Base-by-base conservation (phyloP, 2,113 vertebrate genomes). In the Plecotus auritus region DNA sequence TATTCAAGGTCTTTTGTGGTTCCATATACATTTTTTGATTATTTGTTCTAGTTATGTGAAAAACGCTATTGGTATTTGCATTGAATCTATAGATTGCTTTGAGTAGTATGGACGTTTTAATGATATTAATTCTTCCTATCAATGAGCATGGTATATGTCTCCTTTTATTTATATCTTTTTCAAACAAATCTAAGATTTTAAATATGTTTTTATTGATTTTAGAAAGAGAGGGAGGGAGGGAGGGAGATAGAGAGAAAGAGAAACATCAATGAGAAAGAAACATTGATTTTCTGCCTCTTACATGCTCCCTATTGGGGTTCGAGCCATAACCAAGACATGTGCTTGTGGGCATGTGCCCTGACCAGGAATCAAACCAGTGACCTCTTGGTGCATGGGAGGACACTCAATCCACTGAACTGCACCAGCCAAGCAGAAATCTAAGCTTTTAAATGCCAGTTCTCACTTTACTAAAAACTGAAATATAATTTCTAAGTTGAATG, bases 371-470 rank as follows among this genome's bases (percentile, higher is more conserved):
- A 59, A 23, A 59, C 56, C 56, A 56, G 18, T 59, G 56, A 23
- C 20, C 56, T 59, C 56, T 59, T 59, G 22, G 56, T 59, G 56
- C 22, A 23, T 59, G 20, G 56, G 22, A 23, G 56, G 8, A 23
- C 22, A 59, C 56, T 59, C 56, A 23, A 59, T 59, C 8, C 56
- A 59, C 20, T 56, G 22, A 56, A 9, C 22, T 2, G 3, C 20
- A 56, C 20, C 22, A 59, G 56, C 56, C 22, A 59, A 59, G 56
- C 56, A 76, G 73, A 18, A 30, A 76, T 47, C 28, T 47, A 76
- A 76, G 73, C 45, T 82, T 93, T 85, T 64, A 85, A 95, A 82
- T 89, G 37, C 85, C 67, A 77, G 66, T 93, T 90, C 45, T 94
- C 51, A 54, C 7, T 78, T 90, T 67, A 72, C 49, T 90, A 69